Evolutionary conservation across 2,113 vertebrate genomes (phyloP).

Genomic region (Spea bombifrons): DNA sequence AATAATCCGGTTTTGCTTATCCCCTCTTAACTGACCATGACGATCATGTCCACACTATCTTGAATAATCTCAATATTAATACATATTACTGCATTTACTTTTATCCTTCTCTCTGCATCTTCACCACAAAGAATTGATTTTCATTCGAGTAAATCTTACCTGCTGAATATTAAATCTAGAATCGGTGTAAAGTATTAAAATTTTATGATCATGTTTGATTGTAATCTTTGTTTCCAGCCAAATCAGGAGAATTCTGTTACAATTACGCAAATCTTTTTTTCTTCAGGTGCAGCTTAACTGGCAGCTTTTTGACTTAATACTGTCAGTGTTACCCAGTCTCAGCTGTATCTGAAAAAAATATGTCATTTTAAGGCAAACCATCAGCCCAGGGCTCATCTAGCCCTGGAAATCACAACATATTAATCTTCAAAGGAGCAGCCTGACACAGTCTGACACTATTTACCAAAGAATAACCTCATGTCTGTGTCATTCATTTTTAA

Average conservation of each 20-base stretch:
- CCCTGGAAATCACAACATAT: constrained; percentile 35
- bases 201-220: not conserved
- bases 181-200: no score
- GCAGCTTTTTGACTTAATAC: constrained; percentile 23
- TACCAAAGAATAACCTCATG: constrained; percentile 6
- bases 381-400: constrained; percentile 34
- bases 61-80: no score
- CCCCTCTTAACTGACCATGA: no score
- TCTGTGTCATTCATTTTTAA: not conserved
- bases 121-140: no score
- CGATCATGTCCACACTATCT: no score
- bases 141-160: no score
- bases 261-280: not conserved
- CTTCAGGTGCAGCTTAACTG: not conserved
- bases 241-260: not conserved
- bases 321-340: constrained; percentile 30
- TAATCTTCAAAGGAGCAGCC: constrained; percentile 33
- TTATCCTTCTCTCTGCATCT: no score
- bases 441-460: constrained; percentile 30
- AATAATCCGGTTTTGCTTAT: no score
- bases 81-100: no score
- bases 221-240: constrained; percentile 10
- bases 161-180: no score
- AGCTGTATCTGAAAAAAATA: constrained; percentile 27
- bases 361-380: constrained; percentile 31